Base-by-base conservation (phyloP, 1,140 invertebrate species). In the Temnothorax nylanderi region DNA sequence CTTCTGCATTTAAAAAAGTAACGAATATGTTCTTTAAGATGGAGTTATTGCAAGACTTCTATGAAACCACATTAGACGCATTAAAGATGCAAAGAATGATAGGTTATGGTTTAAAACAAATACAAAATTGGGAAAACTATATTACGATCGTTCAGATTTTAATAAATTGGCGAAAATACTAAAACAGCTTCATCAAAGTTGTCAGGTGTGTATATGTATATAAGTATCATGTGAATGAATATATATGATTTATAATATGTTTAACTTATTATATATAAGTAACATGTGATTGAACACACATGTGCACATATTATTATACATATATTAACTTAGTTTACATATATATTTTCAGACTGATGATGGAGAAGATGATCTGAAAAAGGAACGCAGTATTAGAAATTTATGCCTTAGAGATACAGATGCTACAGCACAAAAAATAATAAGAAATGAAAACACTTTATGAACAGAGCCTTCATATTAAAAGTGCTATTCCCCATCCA, bases 101-200 rank as follows among this genome's bases (percentile, higher is more conserved):
- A 96, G 99, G 90, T 95, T 99, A 51, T 99, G 99, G 99, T 99
- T 99, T 95, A 99, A 99, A 96, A 99, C 99, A 7, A 99, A 99
- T 94, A 99, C 99, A 2, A 99, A 99, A 96, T 95, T 99, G 88
- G 99, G 99, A 34, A 99, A 99, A 95, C 95, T 99, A 7, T 99
- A 99, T 95, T 99, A 99, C 95, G 99, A 99, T 95, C 96, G 99
- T 80, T 98, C 97, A 65, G 99, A 99, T 94, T 99, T 98, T 93
- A 98, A 97, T 69, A 99, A 99, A 96, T 95, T 99, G 91, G 97
- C 99, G 62, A 99, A 99, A 96, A 99, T 99, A 94, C 95, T 99
- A 58, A 99, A 99, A 95, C 99, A 99, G 94, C 95, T 99, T 62
- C 99, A 99, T 95, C 97, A 98, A 92, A 99, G 99, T 76, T 99